Percentiles rank a stretch among this genome's conserved stretches.
phyloP scores from a whole-genome alignment of 2,113 vertebrate species.

The Myrmecobius fasciatus region DNA sequence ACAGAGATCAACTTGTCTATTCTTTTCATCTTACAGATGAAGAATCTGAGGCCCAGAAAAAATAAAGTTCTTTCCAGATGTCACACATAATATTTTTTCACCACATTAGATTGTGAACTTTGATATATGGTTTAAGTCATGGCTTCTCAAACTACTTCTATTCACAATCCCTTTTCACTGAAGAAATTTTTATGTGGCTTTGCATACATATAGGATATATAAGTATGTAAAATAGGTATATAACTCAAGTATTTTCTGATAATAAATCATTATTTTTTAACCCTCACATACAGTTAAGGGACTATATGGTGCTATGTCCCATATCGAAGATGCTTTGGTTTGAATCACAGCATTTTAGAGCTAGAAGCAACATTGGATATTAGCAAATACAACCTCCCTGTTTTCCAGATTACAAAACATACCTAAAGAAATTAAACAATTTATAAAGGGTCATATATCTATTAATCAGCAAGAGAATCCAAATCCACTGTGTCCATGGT shows the following conservation, averaged over 20 bases:
- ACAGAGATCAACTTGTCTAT: background rate
- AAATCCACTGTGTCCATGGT: background rate
- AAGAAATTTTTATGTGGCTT: too few relatives aligned
- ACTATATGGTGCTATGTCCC: too few relatives aligned
- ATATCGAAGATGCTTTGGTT: background rate
- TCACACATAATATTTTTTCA: background rate
- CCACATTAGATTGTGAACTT: background rate
- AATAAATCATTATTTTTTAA: too few relatives aligned
- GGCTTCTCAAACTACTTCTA: too few relatives aligned
- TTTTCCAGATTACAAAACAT: constrained; percentile 15
- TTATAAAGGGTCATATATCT: constrained; percentile 11
- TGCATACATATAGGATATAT: too few relatives aligned
- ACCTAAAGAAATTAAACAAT: background rate
- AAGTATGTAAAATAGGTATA: too few relatives aligned
- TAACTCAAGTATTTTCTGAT: too few relatives aligned
- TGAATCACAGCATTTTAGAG: background rate
- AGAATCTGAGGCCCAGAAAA: background rate
- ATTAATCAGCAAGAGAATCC: background rate
- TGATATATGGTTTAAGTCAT: background rate
- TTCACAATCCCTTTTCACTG: too few relatives aligned
- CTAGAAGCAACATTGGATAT: background rate
- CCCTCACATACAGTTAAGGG: too few relatives aligned
- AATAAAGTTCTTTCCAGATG: background rate
- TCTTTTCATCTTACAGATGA: background rate
- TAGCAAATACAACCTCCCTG: constrained; percentile 11